Base-by-base conservation (phyloP, 1,140 invertebrate genomes). In the Orussus abietinus region DNA sequence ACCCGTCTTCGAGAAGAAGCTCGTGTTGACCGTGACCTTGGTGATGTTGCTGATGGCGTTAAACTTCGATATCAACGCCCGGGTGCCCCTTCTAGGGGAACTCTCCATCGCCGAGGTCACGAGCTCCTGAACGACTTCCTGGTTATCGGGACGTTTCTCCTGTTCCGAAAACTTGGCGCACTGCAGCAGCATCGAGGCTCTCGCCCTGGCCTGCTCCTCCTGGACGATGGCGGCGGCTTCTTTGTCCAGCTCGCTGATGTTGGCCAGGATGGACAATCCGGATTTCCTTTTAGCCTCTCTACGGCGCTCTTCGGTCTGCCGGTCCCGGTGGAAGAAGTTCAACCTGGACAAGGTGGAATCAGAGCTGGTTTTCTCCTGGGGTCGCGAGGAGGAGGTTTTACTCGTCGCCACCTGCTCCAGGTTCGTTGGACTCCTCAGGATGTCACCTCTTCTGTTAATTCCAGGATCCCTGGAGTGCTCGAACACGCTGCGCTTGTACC, bases 171-270 rank as follows among this genome's bases (percentile, higher is more conserved):
- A 67, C 54, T 6, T 59, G 49, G n/a, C 51, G 64, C 53, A 58
- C 42, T 56, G 73, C 25, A 53, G 47, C 37, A 58, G 38, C 63
- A 55, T 60, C 14, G 52, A 63, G 11, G 52, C 63, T 42, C 60
- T 55, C 19, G 55, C 64, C 19, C 58, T 63, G 12, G 68, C 74
- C 41, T 76, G 72, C 45, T 79, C 76, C 51, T 77, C 73, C 40
- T 80, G 77, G 18, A 89, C 78, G 42, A 89, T 86, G 58, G 84
- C 82, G 1, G 80, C 77, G 1, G 86, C 86, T 69, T 89, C 84
- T 54, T 82, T 77, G 61, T 90, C 86, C 14, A 89, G 66, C 56
- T 88, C 85, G 57, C 85, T 88, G 45, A 89, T 88, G 57, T 85
- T 89, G 0, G 83, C 81, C n/a, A 89, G 62, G 40, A 85, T 76